A percentile compares a stretch with the other conserved stretches of the same genome.
These are phyloP conservation scores for Drosophila albomicans DNA, from an alignment of 1,140 invertebrate species.

Conservation along the genomic window DNA sequence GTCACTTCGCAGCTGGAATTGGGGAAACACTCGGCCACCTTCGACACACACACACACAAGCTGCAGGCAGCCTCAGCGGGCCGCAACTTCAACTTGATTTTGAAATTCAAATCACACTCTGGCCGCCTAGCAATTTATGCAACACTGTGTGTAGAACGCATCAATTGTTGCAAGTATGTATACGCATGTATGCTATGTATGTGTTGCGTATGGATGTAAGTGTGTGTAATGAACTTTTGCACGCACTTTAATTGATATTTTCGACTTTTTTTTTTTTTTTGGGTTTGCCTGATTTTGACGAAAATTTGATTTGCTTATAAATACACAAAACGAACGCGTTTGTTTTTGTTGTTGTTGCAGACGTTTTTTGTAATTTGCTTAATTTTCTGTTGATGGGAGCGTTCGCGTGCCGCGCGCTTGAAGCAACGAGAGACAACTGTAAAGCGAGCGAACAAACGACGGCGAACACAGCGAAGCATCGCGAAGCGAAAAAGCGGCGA, in stretches of 20 bases:
- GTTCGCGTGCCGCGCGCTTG: slow-evolving; percentile 75
- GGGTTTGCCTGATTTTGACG: background rate
- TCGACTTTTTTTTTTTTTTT: background rate
- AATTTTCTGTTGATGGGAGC: slow-evolving; percentile 40
- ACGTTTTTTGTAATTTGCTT: background rate
- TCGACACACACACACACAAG: slow-evolving; percentile 8
- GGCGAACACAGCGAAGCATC: slow-evolving; percentile 54
- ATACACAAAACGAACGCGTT: slow-evolving; percentile 59
- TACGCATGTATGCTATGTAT: background rate
- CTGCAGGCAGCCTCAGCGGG: slow-evolving; percentile 26
- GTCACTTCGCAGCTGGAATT: slow-evolving; percentile 53
- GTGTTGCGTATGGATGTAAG: background rate
- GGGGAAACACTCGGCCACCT: slow-evolving; percentile 31
- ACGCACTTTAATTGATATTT: slow-evolving; percentile 57
- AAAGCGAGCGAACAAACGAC: slow-evolving; percentile 62
- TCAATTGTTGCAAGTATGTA: slow-evolving; percentile 43
- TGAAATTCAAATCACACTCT: slow-evolving; percentile 76
- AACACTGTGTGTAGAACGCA: slow-evolving; percentile 52
- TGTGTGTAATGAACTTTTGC: slow-evolving; percentile 38
- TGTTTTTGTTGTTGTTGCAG: slow-evolving; percentile 37
- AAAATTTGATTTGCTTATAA: slow-evolving; percentile 32
- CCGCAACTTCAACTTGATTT: slow-evolving; percentile 56
- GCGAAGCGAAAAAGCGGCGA: slow-evolving; percentile 58
- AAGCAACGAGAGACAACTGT: slow-evolving; percentile 80
- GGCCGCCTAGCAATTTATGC: slow-evolving; percentile 72